Conservation (phyloP, 2,888 invertebrate genomes). For the Hirudinaria manillensis region DNA sequence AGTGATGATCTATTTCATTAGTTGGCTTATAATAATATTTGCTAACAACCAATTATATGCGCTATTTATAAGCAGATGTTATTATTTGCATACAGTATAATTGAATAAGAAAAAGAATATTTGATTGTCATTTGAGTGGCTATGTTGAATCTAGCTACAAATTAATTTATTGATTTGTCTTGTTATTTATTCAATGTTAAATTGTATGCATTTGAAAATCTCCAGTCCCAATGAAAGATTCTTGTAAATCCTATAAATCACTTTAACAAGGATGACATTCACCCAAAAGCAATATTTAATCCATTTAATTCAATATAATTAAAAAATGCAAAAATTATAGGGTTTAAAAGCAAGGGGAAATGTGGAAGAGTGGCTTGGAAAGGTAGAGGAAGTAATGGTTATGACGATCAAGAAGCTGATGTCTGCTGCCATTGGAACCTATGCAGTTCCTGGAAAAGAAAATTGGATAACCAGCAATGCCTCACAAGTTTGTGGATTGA, state of each 20-base stretch:
- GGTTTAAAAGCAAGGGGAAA: conserved; percentile 64
- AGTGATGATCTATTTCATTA: conserved; percentile 12
- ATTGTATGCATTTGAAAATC: not conserved
- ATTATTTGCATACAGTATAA: too few relatives aligned
- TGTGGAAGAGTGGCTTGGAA: conserved; percentile 84
- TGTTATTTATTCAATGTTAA: not conserved
- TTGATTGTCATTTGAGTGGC: too few relatives aligned
- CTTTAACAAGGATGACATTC: too few relatives aligned
- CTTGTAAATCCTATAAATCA: not conserved
- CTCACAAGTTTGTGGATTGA: conserved; percentile 62
- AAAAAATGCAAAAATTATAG: conserved; percentile 41
- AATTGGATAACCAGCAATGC: conserved; percentile 71
- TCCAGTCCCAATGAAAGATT: not conserved
- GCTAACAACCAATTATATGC: too few relatives aligned
- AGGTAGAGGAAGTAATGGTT: conserved; percentile 85
- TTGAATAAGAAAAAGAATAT: too few relatives aligned
- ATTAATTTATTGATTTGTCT: not conserved
- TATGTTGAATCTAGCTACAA: not conserved
- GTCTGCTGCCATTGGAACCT: conserved; percentile 70
- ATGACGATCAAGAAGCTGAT: conserved; percentile 69
- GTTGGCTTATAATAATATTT: not conserved
- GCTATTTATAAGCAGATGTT: too few relatives aligned
- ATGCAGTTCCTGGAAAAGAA: conserved; percentile 62
- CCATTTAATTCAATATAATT: too few relatives aligned
- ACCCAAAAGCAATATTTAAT: too few relatives aligned